Conservation (phyloP, 2,113 vertebrate species). For the Antigone vipio region DNA sequence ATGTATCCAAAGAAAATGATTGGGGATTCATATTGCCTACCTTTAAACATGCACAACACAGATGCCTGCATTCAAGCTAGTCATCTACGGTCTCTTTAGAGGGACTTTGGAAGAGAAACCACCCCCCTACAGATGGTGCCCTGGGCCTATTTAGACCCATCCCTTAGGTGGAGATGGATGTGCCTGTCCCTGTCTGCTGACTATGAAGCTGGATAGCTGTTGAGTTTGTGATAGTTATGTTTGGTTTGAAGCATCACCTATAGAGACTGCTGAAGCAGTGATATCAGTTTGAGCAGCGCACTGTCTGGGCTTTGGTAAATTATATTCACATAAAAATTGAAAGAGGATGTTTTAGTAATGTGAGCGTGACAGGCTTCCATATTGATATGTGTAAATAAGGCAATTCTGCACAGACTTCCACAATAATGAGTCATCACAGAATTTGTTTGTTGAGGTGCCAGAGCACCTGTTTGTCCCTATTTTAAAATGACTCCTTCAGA, state of each 20-base stretch:
- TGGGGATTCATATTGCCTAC: not conserved
- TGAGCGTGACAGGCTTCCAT: not conserved
- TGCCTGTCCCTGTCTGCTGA: not conserved
- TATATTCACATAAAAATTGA: not conserved
- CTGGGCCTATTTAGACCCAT: not conserved
- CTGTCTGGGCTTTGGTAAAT: not conserved
- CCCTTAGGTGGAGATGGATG: not conserved
- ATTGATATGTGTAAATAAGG: not conserved
- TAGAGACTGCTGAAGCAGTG: not conserved
- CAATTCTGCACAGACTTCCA: not conserved
- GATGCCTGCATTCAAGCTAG: not conserved
- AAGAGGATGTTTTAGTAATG: not conserved
- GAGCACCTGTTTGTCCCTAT: not conserved
- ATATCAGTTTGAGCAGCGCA: not conserved
- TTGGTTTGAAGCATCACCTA: not conserved
- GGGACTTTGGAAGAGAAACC: not conserved
- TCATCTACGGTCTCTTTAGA: not conserved
- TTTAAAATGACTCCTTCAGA: not conserved
- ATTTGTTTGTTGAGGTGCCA: not conserved
- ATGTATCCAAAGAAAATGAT: not conserved
- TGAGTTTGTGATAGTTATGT: not conserved
- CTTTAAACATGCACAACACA: not conserved
- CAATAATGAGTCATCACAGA: not conserved
- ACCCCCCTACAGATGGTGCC: not conserved
- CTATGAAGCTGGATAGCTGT: not conserved